phyloP scores from a whole-genome alignment of 1,140 invertebrate species.

The Chelonus insularis region DNA sequence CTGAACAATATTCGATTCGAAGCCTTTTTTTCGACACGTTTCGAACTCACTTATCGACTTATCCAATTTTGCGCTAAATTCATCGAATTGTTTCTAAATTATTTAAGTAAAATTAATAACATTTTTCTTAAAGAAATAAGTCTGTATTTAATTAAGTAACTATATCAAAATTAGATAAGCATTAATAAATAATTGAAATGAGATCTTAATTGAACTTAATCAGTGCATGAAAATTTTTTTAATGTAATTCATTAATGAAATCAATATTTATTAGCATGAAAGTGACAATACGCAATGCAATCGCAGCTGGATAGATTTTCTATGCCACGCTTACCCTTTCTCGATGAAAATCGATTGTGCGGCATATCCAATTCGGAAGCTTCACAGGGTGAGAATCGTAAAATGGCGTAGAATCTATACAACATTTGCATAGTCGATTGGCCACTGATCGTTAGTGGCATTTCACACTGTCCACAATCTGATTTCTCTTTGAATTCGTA shows the following conservation, averaged over 20 bases:
- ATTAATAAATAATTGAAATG: too few species aligned
- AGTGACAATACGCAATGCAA: conserved; percentile 11
- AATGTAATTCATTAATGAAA: not conserved
- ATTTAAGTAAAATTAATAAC: too few species aligned
- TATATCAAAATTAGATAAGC: too few species aligned
- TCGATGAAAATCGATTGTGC: conserved; percentile 24
- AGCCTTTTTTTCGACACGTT: too few species aligned
- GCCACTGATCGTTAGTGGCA: conserved; percentile 19
- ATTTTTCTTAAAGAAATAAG: too few species aligned
- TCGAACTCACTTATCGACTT: too few species aligned
- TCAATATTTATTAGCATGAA: not conserved
- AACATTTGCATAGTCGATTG: conserved; percentile 26
- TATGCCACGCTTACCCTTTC: conserved; percentile 7
- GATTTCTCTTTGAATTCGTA: not conserved
- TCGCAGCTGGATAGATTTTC: conserved; percentile 11
- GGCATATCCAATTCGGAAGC: conserved; percentile 10
- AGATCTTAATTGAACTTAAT: too few species aligned
- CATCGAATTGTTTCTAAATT: too few species aligned
- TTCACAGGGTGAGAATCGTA: conserved; percentile 18
- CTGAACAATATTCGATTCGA: too few species aligned
- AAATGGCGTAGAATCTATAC: conserved; percentile 18
- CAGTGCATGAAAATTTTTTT: too few species aligned
- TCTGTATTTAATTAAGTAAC: too few species aligned
- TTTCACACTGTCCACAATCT: conserved; percentile 17
- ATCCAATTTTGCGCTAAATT: too few species aligned